phyloP scores from a whole-genome alignment of 2,888 invertebrate species.

The Coenonympha arcania region DNA sequence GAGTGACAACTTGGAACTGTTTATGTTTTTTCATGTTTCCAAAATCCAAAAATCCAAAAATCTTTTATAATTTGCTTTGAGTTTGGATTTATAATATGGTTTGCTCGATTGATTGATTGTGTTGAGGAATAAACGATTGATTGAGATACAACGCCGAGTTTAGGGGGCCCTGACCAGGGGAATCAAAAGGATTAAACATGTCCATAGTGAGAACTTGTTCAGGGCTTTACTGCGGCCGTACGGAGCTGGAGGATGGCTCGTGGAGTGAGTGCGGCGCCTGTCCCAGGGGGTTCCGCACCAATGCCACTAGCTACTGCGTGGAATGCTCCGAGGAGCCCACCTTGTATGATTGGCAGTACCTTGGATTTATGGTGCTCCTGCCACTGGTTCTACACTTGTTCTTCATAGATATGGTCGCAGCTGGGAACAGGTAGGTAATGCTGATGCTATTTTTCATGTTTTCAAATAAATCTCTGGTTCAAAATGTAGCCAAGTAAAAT shows the following conservation, averaged over 20 bases:
- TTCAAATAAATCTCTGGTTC: too few relatives aligned
- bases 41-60: too few relatives aligned
- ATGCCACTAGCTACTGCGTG: slow-evolving; percentile 81
- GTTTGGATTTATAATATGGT: too few relatives aligned
- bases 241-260: slow-evolving; percentile 74
- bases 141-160: too few relatives aligned
- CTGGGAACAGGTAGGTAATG: slow-evolving; percentile 80
- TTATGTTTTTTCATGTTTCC: too few relatives aligned
- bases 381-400: slow-evolving; percentile 93
- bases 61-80: too few relatives aligned
- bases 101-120: too few relatives aligned
- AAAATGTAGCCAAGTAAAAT: too few relatives aligned
- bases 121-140: too few relatives aligned
- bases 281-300: slow-evolving; percentile 85
- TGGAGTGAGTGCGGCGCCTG: slow-evolving; percentile 91
- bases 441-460: not conserved
- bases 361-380: slow-evolving; percentile 93
- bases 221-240: slow-evolving; percentile 88
- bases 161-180: too few relatives aligned
- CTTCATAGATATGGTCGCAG: slow-evolving; percentile 88
- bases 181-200: too few relatives aligned
- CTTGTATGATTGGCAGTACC: slow-evolving; percentile 93
- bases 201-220: slow-evolving; percentile 77
- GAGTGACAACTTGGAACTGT: too few relatives aligned
- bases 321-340: slow-evolving; percentile 83